Base-by-base conservation (phyloP, 2,888 invertebrate species). In the Odontomyia ornata region DNA sequence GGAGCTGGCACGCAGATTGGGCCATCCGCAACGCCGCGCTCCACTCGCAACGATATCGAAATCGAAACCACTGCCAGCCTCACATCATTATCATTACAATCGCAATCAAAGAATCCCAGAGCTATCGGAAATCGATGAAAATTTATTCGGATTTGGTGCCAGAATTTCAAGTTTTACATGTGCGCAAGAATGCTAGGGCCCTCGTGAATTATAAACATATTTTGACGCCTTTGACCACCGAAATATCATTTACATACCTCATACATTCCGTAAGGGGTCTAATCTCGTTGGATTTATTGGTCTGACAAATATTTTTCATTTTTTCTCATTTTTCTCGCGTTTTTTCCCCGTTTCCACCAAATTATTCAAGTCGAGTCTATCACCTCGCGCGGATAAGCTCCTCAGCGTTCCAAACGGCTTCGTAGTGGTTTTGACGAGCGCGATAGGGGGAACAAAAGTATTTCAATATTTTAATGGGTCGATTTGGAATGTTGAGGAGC, bases 151-250 rank as follows among this genome's bases (percentile, higher is more conserved):
- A 13, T 47, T 46, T 25, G 5, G 25, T 69, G 69, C 69, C 25
- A 30, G 69, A 23, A 13, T 65, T 69, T 69, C 73, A 11, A 36
- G 73, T 73, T 73, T 73, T 73, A 30, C 65, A 65, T 36, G 21
- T 27, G 18, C 67, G 23, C 67, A 67, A 43, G 60, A 57, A 57
- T 73, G 57, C 36, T 47, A 30, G 30, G n/a, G n/a, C 15, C 36
- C n/a, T 18, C 13, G 69, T 69, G 69, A 69, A 69, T 69, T 57
- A 73, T 57, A 60, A 73, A 23, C 73, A 60, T 72, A 56, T 73
- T 73, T 73, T 73, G 73, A 73, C 73, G 73, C 73, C 73, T 73
- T 73, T 73, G 73, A 73, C 73, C 73, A 73, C 73, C 43, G 73
- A 73, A 73, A 36, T 72, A 28, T 73, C 46, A 73, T 73, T 73